Evolutionary conservation across 2,888 invertebrate genomes (phyloP).

Genomic region (Diogma glabrata): DNA sequence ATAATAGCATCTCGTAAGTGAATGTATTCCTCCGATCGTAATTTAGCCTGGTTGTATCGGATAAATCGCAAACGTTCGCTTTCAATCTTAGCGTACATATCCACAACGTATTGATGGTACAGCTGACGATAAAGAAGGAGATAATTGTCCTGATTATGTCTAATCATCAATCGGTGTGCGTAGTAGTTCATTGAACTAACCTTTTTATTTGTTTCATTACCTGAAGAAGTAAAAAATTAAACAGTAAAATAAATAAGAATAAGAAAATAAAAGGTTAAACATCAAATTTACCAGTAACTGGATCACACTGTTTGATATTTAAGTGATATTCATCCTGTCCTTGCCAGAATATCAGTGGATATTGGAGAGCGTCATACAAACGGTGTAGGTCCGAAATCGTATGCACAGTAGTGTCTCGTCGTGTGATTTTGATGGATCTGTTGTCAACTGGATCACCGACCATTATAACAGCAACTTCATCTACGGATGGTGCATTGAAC

Average conservation of each 20-base stretch:
- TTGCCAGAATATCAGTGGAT: constrained; percentile 22
- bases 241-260: no score
- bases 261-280: not conserved
- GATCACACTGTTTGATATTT: constrained; percentile 15
- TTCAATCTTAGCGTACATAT: no score
- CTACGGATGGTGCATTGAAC: no score
- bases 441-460: not conserved
- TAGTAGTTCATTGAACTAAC: no score
- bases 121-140: no score
- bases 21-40: constrained; percentile 8
- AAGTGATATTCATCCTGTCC: constrained; percentile 21
- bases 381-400: not conserved
- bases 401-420: constrained; percentile 9
- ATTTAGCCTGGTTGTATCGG: constrained; percentile 6
- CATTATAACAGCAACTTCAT: not conserved
- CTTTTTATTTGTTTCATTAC: no score
- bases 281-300: constrained; percentile 3
- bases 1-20: constrained; percentile 1
- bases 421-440: constrained; percentile 5
- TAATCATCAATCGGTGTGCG: no score
- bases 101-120: no score
- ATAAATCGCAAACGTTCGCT: not conserved
- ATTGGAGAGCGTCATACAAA: constrained; percentile 21
- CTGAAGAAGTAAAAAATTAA: no score
- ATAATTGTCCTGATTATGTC: no score